Base-by-base conservation (phyloP, 2,888 invertebrate species). In the Philereme transversata region DNA sequence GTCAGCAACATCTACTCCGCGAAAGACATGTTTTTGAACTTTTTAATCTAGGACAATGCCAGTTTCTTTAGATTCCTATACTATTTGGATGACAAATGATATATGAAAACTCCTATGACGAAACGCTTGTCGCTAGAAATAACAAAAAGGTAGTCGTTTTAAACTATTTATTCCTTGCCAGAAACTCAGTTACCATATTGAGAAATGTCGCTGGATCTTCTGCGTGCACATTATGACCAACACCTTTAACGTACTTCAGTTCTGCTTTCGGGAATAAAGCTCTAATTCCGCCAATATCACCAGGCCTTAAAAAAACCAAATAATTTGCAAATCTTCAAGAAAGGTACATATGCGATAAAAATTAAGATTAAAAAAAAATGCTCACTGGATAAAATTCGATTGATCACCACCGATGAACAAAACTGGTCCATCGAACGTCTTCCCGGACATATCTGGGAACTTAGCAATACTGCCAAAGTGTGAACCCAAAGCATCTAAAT, bases 341-440 rank as follows among this genome's bases (percentile, higher is more conserved):
- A 34, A 4, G 34, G 4, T 22, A 50, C 5, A 6, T 49, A 48
- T 9, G 46, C 8, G 38, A 6, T 10, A 4, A 44, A 44, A 40
- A 38, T 9, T 36, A 43, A 36, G 43, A 33, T 47, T n/a, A n/a
- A n/a, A 44, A 41, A 51, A 54, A 43, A 51, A 56, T 48, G 79
- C 88, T 83, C 75, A 88, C 89, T 84, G 86, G 36, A 89, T 55
- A 69, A 80, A 84, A 57, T 78, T 74, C 0, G 89, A 89, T 43
- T 76, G 54, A 10, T 75, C 77, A 43, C 89, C 88, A 11, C 81
- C 88, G 48, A 89, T 72, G 61, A 89, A 88, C 49, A 89, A 70
- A 11, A 83, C 83, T 5, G 80, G 82, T 1, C 88, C 87, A 0
- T 52, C 1, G 64, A 77, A 89, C 5, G 68, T 65, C 57, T 76